Evolutionary conservation across 2,797 vertebrate species (phyloP), one percentile per base, ranked within the genome.

Genomic region (Sparidentex hasta): DNA sequence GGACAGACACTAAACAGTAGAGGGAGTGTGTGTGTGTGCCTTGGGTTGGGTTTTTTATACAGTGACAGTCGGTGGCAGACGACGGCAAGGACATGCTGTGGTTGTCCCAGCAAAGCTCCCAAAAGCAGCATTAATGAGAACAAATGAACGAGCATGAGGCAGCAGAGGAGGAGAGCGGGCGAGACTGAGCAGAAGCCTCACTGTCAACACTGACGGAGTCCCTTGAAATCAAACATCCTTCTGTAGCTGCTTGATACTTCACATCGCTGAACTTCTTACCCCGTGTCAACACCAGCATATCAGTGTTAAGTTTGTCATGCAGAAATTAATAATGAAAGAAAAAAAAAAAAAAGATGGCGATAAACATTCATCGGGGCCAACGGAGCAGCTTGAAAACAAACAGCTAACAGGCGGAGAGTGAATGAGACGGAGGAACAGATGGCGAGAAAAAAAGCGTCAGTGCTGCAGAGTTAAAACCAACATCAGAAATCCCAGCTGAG

Each of bases 371-470:
- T 16, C 48, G 17, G 27, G 70, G 58, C 69, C 81, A 80, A 76
- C 54, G 23, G 80, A 90, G 83, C 88, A 86, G 81, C 83, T 86
- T 71, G 81, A 63, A 87, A 80, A 86, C 82, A 87, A 90, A 88
- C 90, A 89, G 76, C 75, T 50, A 81, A 83, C 82, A 88, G 84
- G 64, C 88, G 82, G 84, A 65, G 81, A 74, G 65, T 11, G 57
- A 82, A 81, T 55, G 57, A 84, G 65, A 85, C 66, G 47, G 55
- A 17, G 68, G 78, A 89, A 56, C 91, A 92, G 91, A 94, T 92
- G 93, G 90, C 71, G 86, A 79, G 86, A 81, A 81, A n/a, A n/a
- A 81, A 83, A 77, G 81, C 65, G 62, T 88, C 82, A 84, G 85
- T 55, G 81, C 80, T 50, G 73, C 67, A 46, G 74, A 84, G 87